Evolutionary conservation across 2,888 invertebrate genomes (phyloP), one percentile per base, ranked within the genome.

Genomic region (Chalcis sispes): DNA sequence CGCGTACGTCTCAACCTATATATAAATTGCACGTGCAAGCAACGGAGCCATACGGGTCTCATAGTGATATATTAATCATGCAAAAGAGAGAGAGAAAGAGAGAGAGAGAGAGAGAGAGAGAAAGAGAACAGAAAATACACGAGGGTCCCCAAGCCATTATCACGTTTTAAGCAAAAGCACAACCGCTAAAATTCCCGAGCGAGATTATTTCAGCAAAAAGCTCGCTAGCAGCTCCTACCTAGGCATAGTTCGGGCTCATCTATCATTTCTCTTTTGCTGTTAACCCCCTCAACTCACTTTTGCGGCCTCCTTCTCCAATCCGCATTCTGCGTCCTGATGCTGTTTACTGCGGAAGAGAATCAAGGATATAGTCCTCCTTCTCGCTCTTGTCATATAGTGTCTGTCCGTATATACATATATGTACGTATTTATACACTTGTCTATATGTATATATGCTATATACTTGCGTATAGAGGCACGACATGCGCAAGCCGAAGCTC

Each of bases 131-230:
- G 1, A 25, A 13, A 2, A 23, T 40, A 40, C 20, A 25, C 20
- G 32, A 36, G 48, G 50, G 75, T 74, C 71, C 61, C 72, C 59
- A 61, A 73, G 79, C 83, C 81, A 83, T 84, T 83, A 80, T 81
- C 83, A 79, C 81, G 78, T 79, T 81, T 79, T 80, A 80, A 72
- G 79, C 79, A 78, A 58, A 54, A 59, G 75, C 62, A 58, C 67
- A 75, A 65, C 80, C 77, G 80, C 81, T 81, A 83, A 84, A 85
- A 85, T 83, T 82, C 82, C 81, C 78, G 73, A 72, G 80, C 78
- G 80, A 84, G 84, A 84, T 84, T 84, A 85, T 85, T 83, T 82
- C 67, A 72, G 80, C 82, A 85, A 85, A 85, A 84, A 84, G 78
- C 76, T 56, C 65, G 80, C 80, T 77, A 80, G 79, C 77, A 79